These are phyloP conservation scores for Hipparchia semele DNA, from an alignment of 2,888 invertebrate species.

Conservation along the genomic window DNA sequence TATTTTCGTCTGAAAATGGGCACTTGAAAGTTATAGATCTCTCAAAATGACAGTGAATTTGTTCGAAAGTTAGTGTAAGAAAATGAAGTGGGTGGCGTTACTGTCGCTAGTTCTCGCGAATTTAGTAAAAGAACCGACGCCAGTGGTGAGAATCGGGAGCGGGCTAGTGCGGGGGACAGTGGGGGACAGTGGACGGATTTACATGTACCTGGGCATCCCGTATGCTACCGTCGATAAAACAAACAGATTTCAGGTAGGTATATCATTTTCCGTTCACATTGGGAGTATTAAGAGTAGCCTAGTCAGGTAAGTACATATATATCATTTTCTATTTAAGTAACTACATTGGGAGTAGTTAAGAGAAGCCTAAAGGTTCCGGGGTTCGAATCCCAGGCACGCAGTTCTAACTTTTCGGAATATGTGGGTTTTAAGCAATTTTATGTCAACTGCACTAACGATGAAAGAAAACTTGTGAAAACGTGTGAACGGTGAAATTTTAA, in stretches of 20 bases:
- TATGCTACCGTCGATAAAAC: constrained; percentile 64
- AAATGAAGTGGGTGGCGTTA: constrained; percentile 70
- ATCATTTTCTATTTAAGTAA: no score
- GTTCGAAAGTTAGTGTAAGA: constrained; percentile 15
- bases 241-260: constrained; percentile 68
- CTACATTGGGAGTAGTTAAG: no score
- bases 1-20: background rate
- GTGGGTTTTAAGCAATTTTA: no score
- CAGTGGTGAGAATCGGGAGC: constrained; percentile 56
- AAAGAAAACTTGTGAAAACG: no score
- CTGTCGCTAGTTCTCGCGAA: constrained; percentile 62
- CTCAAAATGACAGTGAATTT: constrained; percentile 2
- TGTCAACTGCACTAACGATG: no score
- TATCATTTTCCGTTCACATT: background rate
- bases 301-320: no score
- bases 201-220: constrained; percentile 72
- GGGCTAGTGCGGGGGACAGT: constrained; percentile 66
- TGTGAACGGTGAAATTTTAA: no score
- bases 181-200: constrained; percentile 61
- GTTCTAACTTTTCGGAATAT: no score
- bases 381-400: no score
- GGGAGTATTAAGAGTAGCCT: no score
- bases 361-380: no score
- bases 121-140: constrained; percentile 66
- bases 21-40: background rate